A percentile compares a stretch with the other conserved stretches of the same genome.
Evolutionary conservation across 2,888 invertebrate genomes (phyloP).

Genomic region (Cabera pusaria): DNA sequence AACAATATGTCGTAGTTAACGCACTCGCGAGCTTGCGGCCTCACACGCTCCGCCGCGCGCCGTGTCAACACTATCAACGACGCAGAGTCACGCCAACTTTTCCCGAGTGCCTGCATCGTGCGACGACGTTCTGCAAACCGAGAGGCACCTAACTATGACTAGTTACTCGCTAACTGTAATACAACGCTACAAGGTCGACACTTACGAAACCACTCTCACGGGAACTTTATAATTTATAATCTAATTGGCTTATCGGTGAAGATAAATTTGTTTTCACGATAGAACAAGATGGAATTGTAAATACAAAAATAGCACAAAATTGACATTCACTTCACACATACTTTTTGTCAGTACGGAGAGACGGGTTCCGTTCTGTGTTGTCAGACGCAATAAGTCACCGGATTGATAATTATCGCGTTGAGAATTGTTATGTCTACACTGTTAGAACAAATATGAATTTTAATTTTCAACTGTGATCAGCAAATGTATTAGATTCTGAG

Average conservation of each 20-base stretch:
- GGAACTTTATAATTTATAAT: slow-evolving; percentile 38
- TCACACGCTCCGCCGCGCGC: slow-evolving; percentile 53
- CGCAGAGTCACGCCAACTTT: slow-evolving; percentile 86
- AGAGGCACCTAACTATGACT: slow-evolving; percentile 22
- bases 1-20: slow-evolving; percentile 82
- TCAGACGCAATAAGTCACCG: too few relatives aligned
- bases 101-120: slow-evolving; percentile 68
- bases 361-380: slow-evolving; percentile 20
- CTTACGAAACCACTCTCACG: slow-evolving; percentile 43
- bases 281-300: slow-evolving; percentile 62
- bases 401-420: too few relatives aligned
- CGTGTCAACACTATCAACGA: slow-evolving; percentile 85
- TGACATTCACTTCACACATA: slow-evolving; percentile 61
- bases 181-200: slow-evolving; percentile 48
- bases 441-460: too few relatives aligned
- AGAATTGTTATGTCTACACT: too few relatives aligned
- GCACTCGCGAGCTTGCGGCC: slow-evolving; percentile 49
- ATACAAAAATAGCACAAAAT: slow-evolving; percentile 81
- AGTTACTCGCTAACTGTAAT: background rate
- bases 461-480: too few relatives aligned
- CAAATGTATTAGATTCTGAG: too few relatives aligned
- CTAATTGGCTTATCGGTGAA: slow-evolving; percentile 53
- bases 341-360: slow-evolving; percentile 39
- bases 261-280: slow-evolving; percentile 56
- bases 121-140: slow-evolving; percentile 31